Conservation (phyloP, 2,888 invertebrate genomes). For the Podotricha telesiphe region DNA sequence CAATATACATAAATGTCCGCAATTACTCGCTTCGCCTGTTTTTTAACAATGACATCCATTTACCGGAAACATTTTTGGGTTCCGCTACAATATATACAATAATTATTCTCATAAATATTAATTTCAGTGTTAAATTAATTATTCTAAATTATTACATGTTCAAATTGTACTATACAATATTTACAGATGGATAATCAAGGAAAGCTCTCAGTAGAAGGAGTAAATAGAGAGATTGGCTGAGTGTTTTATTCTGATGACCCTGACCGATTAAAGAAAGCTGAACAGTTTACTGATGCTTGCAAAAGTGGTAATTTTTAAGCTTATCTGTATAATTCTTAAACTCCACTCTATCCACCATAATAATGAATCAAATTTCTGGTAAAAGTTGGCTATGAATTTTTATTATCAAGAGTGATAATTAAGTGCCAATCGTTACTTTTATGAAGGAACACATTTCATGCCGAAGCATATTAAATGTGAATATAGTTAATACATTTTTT, state of each 20-base stretch:
- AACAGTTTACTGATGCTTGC: constrained; percentile 66
- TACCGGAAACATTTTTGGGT: constrained; percentile 52
- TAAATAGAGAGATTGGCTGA: constrained; percentile 57
- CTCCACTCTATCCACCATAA: too few species aligned
- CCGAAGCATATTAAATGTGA: neutral
- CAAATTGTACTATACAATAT: neutral
- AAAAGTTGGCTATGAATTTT: too few species aligned
- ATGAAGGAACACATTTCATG: too few species aligned
- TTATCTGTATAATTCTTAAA: neutral
- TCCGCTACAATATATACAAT: neutral
- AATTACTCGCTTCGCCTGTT: constrained; percentile 61
- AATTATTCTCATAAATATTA: too few species aligned
- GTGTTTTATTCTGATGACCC: constrained; percentile 61
- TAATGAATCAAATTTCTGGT: too few species aligned
- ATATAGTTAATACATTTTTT: neutral
- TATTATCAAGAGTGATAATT: too few species aligned
- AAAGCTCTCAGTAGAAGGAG: constrained; percentile 62
- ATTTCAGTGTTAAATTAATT: neutral
- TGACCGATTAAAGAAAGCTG: constrained; percentile 57
- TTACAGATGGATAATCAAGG: constrained; percentile 72
- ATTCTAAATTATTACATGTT: too few species aligned
- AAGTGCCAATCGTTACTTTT: too few species aligned
- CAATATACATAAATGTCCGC: constrained; percentile 44
- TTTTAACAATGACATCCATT: constrained; percentile 43
- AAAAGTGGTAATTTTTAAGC: constrained; percentile 56